These are phyloP conservation scores for Scaptomyza flava DNA, from an alignment of 2,888 invertebrate genomes.

Conservation along the genomic window DNA sequence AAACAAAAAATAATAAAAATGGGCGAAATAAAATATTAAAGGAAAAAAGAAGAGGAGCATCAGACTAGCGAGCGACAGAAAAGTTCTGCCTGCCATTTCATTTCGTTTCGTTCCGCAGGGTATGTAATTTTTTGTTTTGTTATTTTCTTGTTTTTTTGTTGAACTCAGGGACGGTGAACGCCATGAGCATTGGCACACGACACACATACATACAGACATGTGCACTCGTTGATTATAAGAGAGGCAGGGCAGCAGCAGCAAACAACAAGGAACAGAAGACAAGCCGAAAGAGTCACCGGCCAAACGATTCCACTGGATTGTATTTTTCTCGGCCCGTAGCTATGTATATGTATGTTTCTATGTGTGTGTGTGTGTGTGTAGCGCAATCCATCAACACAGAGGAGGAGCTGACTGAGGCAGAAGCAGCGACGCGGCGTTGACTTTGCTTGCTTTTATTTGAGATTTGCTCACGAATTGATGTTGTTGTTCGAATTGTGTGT, in stretches of 20 bases:
- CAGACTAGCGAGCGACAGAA: constrained; percentile 10
- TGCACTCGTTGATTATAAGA: constrained; percentile 36
- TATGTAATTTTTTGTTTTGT: constrained; percentile 40
- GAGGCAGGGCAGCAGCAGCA: constrained; percentile 30
- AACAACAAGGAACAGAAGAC: constrained; percentile 54
- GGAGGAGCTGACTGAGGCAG: constrained; percentile 20
- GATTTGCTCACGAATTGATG: constrained; percentile 71
- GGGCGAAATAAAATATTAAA: constrained; percentile 44
- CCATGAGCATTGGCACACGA: constrained; percentile 71
- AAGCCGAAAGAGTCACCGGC: constrained; percentile 57
- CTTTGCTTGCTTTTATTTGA: constrained; percentile 74
- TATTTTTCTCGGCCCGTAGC: constrained; percentile 50
- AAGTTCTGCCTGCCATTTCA: constrained; percentile 60
- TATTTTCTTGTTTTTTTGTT: constrained; percentile 33
- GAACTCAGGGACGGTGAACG: constrained; percentile 64
- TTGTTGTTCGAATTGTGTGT: constrained; percentile 20
- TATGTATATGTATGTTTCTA: constrained; percentile 26
- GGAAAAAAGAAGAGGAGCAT: constrained; percentile 28
- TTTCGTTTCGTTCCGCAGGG: constrained; percentile 68
- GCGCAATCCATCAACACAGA: constrained; percentile 69
- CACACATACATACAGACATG: constrained; percentile 26
- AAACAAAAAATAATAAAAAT: constrained; percentile 46
- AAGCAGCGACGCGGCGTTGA: constrained; percentile 47
- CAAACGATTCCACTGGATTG: constrained; percentile 63
- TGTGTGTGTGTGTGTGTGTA: constrained; percentile 33